A percentile compares a stretch with the other conserved stretches of the same genome.
phyloP scores from a whole-genome alignment of 1,140 invertebrate species.

The Physella acuta region DNA sequence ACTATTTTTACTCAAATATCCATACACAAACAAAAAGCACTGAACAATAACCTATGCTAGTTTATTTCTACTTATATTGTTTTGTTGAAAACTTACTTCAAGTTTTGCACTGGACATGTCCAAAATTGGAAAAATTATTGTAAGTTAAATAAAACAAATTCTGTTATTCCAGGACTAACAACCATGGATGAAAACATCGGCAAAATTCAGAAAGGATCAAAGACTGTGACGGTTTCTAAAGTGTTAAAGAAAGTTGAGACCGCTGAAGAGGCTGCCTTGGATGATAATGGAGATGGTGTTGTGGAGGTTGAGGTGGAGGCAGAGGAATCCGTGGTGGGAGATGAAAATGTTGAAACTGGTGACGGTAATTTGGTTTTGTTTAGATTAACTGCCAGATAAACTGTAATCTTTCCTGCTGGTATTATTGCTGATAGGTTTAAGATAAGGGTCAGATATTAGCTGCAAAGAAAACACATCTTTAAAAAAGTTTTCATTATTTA shows the following conservation, averaged over 20 bases:
- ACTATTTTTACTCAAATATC: no score
- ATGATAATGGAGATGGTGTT: neutral
- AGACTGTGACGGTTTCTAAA: neutral
- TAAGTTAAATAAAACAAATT: neutral
- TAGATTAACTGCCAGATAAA: no score
- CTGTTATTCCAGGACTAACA: constrained; percentile 7
- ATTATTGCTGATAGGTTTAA: no score
- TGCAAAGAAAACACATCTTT: no score
- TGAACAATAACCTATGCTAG: neutral
- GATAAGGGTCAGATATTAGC: no score
- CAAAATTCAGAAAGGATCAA: constrained; percentile 2
- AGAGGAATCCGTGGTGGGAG: no score
- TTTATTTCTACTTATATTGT: neutral
- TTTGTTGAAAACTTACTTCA: neutral
- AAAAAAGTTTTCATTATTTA: no score
- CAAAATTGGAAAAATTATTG: neutral
- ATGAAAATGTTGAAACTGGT: neutral
- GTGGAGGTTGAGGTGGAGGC: no score
- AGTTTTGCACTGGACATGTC: neutral
- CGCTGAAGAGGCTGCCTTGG: neutral
- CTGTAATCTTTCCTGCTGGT: no score
- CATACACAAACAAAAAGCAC: no score
- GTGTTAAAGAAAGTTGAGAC: neutral
- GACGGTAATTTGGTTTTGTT: no score
- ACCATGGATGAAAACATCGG: constrained; percentile 14